phyloP scores from a whole-genome alignment of 2,113 vertebrate genomes.

The Megaceryle maxima region DNA sequence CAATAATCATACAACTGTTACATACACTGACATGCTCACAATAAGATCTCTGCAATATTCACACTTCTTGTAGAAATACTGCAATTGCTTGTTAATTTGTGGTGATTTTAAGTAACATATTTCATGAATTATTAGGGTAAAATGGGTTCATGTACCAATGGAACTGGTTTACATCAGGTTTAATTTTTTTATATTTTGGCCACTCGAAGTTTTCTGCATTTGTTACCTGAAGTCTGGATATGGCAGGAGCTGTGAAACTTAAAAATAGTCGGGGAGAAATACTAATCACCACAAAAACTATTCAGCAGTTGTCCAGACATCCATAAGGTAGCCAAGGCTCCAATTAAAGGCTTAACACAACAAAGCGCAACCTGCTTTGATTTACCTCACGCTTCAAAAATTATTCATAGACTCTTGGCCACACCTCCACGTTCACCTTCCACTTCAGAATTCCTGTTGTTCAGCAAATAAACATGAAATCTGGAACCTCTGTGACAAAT shows the following conservation, averaged over 20 bases:
- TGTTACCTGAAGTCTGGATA: background rate
- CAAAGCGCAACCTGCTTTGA: background rate
- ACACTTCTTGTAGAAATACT: slow-evolving; percentile 8
- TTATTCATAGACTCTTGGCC: background rate
- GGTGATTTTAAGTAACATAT: background rate
- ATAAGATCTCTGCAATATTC: slow-evolving; percentile 25
- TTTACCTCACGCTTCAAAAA: background rate
- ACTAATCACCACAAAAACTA: background rate
- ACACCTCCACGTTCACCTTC: background rate
- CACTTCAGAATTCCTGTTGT: background rate
- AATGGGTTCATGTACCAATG: background rate
- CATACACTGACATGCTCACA: background rate
- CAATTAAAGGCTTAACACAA: background rate
- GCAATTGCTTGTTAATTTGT: background rate
- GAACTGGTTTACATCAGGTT: background rate
- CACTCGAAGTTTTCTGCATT: background rate
- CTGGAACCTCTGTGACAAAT: background rate
- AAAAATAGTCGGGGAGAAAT: background rate
- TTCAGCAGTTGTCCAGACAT: background rate
- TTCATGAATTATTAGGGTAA: background rate
- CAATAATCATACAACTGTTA: slow-evolving; percentile 41
- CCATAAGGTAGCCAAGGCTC: background rate
- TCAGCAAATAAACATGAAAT: background rate
- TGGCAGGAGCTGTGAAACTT: background rate
- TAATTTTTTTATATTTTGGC: background rate